Base-by-base conservation (phyloP, 2,888 invertebrate species). In the Philereme transversata region DNA sequence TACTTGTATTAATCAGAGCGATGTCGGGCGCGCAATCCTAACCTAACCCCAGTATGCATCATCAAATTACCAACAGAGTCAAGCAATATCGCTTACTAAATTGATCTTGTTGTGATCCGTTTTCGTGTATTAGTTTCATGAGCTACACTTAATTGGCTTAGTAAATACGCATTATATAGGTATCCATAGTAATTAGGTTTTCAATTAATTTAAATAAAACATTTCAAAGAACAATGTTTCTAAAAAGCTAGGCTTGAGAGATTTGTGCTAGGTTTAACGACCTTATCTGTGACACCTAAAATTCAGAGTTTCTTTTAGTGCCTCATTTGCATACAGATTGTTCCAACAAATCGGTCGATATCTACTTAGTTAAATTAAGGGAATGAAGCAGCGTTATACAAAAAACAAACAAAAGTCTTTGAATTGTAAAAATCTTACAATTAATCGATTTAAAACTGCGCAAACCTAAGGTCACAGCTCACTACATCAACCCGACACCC, bases 51-150 rank as follows among this genome's bases (percentile, higher is more conserved):
- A n/a, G 11, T 11, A 35, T 41, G 6, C 51, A 54, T 60, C 49
- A 54, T 60, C 49, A 45, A 58, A 62, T 60, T 65, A 58, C 58
- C 35, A 43, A 51, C 41, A 22, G 45, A 49, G 40, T 57, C 48
- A 49, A 49, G 47, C 43, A 55, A 64, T 52, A 57, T 51, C 53
- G 52, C 53, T 11, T 36, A 43, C 10, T 57, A 44, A 41, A 56
- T 50, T 40, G 41, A 50, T 53, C 52, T 53, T 49, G 51, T 53
- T 61, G 38, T 56, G 10, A 36, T 48, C 40, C 11, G 43, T 35
- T 48, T 9, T 10, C n/a, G 33, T n/a, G 40, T 43, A 49, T 55
- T 56, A 10, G 22, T 40, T 40, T 47, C 41, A 41, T 36, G 35
- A 36, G 6, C 10, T 49, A 44, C 7, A 49, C 9, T 22, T 35